Conservation (phyloP, 2,888 invertebrate species). For the Dolichomitus sp. region DNA sequence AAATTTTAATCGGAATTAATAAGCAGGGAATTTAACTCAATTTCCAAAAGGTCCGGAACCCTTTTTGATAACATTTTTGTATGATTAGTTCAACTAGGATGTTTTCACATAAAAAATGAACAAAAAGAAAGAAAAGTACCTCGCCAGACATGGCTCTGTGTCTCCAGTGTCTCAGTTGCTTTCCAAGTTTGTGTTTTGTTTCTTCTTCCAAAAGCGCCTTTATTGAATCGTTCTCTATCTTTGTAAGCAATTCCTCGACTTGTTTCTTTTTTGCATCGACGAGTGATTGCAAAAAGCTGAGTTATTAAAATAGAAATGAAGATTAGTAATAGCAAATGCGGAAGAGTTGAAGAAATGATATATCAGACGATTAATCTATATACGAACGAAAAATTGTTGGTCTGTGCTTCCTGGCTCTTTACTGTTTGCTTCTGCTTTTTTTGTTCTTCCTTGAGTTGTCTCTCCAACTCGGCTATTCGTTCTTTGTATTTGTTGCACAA, state of each 20-base stretch:
- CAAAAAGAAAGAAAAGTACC: slow-evolving; percentile 64
- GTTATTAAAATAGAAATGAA: not conserved
- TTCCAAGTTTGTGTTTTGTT: slow-evolving; percentile 67
- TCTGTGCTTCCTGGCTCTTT: slow-evolving; percentile 42
- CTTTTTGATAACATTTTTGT: too few relatives aligned
- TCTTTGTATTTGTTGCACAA: slow-evolving; percentile 75
- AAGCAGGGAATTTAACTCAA: too few relatives aligned
- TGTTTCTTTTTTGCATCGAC: slow-evolving; percentile 74
- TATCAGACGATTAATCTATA: not conserved
- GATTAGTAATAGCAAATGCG: slow-evolving; percentile 2
- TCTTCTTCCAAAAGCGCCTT: slow-evolving; percentile 76
- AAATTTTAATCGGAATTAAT: too few relatives aligned
- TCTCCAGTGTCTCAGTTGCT: slow-evolving; percentile 73
- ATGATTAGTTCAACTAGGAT: too few relatives aligned
- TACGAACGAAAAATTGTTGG: slow-evolving; percentile 60
- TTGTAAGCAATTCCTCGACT: slow-evolving; percentile 73
- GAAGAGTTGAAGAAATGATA: not conserved
- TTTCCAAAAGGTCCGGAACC: too few relatives aligned
- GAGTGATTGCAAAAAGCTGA: slow-evolving; percentile 77
- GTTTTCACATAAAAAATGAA: not conserved
- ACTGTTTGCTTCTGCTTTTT: slow-evolving; percentile 64
- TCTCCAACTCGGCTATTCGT: slow-evolving; percentile 76
- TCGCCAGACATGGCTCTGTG: slow-evolving; percentile 74
- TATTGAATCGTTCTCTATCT: slow-evolving; percentile 76
- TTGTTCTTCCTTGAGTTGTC: slow-evolving; percentile 73